Conservation (phyloP, 2,888 invertebrate genomes). For the Encarsia formosa region DNA sequence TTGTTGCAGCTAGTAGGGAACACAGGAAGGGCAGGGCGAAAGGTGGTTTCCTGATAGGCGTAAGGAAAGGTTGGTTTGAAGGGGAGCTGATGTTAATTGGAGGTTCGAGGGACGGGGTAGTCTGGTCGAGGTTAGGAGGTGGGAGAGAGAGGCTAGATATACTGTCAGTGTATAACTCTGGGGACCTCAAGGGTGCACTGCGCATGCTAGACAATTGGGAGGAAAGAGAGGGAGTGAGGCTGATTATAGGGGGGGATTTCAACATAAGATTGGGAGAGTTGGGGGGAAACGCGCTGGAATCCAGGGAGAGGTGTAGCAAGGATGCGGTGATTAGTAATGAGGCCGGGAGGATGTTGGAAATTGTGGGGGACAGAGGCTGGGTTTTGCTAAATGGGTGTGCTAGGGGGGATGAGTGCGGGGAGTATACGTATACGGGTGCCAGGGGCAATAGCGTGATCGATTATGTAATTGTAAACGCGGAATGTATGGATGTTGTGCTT, state of each 20-base stretch:
- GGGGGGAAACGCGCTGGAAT: background rate
- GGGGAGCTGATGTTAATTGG: too few species aligned
- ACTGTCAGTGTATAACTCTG: constrained; percentile 9
- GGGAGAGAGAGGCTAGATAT: background rate
- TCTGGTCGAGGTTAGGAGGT: too few species aligned
- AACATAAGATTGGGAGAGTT: constrained; percentile 12
- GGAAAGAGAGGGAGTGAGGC: background rate
- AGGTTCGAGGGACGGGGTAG: too few species aligned
- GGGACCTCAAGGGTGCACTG: background rate
- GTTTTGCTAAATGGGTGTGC: background rate
- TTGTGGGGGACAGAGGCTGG: background rate
- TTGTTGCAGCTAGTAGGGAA: too few species aligned
- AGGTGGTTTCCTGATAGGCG: too few species aligned
- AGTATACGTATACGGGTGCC: background rate
- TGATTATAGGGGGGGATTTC: constrained; percentile 4
- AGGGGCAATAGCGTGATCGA: background rate
- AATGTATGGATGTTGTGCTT: too few species aligned
- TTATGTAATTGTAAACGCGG: background rate
- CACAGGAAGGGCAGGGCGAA: too few species aligned
- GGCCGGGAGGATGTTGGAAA: background rate
- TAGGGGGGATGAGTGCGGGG: background rate
- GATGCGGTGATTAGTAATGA: background rate
- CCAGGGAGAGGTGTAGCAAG: background rate
- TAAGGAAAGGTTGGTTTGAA: too few species aligned
- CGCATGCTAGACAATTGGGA: background rate